Evolutionary conservation across 1,140 invertebrate genomes (phyloP).

Genomic region (Rhyacophila brunnea): DNA sequence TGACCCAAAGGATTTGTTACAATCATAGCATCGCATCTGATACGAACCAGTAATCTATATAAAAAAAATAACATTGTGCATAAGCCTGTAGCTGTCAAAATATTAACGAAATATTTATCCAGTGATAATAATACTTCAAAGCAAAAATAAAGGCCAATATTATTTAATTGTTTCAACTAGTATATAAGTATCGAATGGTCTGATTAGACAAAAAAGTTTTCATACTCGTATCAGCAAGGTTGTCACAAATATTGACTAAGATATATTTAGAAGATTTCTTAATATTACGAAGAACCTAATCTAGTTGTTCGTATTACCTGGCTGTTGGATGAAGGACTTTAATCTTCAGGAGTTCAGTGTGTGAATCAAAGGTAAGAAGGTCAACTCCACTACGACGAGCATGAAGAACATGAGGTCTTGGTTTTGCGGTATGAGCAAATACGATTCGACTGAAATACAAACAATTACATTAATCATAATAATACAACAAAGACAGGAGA

Average conservation of each 20-base stretch:
- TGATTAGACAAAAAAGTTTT: not conserved
- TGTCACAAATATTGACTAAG: no score
- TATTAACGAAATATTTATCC: not conserved
- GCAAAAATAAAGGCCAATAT: no score
- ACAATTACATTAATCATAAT: not conserved
- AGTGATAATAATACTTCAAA: not conserved
- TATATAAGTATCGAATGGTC: not conserved
- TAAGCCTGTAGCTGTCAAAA: not conserved
- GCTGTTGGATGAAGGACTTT: conserved; percentile 79
- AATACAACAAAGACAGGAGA: not conserved
- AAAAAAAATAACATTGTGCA: not conserved
- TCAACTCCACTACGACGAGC: conserved; percentile 74
- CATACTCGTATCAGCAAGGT: not conserved
- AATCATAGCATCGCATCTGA: conserved; percentile 83
- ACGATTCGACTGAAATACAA: conserved; percentile 71
- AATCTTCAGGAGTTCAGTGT: conserved; percentile 90
- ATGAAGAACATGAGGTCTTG: conserved; percentile 86
- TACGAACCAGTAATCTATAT: conserved; percentile 81
- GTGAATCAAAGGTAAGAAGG: conserved; percentile 94
- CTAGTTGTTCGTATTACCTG: no score
- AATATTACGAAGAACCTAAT: no score
- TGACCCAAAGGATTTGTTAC: conserved; percentile 88
- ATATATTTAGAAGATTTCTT: no score
- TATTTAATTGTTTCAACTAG: no score
- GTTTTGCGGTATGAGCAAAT: conserved; percentile 97